Conservation (phyloP, 2,888 invertebrate species). For the Parasteatoda lunata region DNA sequence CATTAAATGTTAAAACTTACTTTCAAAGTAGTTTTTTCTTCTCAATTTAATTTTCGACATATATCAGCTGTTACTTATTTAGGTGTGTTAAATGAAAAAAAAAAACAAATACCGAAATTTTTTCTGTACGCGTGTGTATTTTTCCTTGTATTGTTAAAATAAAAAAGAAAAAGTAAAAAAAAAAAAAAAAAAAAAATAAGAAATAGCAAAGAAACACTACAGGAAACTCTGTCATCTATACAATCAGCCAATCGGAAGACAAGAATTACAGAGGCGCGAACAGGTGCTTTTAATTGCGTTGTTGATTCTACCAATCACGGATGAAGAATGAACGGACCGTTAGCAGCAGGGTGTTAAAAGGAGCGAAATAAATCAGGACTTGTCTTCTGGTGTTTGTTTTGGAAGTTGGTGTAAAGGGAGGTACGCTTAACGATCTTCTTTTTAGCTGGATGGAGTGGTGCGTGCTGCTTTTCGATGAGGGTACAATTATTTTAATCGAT, state of each 20-base stretch:
- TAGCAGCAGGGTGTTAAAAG: slow-evolving; percentile 15
- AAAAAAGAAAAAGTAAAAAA: neutral
- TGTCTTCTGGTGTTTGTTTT: slow-evolving; percentile 7
- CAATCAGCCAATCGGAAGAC: neutral
- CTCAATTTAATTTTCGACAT: too few species aligned
- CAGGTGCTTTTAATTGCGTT: slow-evolving; percentile 44
- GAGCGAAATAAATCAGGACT: slow-evolving; percentile 7
- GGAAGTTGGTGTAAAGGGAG: neutral
- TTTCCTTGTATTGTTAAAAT: neutral
- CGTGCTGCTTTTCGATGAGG: slow-evolving; percentile 2
- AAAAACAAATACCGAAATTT: neutral
- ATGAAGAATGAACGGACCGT: slow-evolving; percentile 16
- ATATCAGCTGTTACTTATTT: too few species aligned
- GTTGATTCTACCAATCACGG: slow-evolving; percentile 28
- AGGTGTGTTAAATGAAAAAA: too few species aligned
- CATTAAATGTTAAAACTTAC: too few species aligned
- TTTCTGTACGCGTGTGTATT: neutral
- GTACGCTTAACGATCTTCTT: slow-evolving; percentile 7
- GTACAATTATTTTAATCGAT: slow-evolving; percentile 45
- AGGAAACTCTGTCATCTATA: neutral
- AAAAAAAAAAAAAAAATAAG: too few species aligned
- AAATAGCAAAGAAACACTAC: neutral
- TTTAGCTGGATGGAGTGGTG: neutral
- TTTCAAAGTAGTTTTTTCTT: too few species aligned
- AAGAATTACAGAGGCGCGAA: slow-evolving; percentile 9